phyloP scores from a whole-genome alignment of 2,113 vertebrate genomes.

The Rutilus rutilus region DNA sequence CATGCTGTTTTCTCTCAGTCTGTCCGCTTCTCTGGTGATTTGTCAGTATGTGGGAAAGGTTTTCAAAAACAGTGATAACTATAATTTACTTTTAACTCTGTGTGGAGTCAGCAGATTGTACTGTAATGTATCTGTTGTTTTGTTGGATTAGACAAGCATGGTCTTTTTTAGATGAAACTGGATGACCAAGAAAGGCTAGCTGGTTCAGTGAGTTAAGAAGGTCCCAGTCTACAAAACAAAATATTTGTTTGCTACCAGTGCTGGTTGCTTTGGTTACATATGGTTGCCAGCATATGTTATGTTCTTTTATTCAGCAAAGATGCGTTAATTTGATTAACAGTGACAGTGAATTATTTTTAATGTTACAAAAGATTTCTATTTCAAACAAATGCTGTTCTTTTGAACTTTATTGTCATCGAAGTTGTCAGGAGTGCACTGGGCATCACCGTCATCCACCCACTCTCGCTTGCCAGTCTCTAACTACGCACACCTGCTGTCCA shows the following conservation, averaged over 20 bases:
- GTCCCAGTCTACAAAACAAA: background rate
- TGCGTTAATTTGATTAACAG: too few species aligned
- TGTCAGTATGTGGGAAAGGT: background rate
- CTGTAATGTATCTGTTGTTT: background rate
- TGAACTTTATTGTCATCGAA: too few species aligned
- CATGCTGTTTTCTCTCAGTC: background rate
- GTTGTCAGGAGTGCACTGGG: too few species aligned
- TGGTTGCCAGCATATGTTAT: too few species aligned
- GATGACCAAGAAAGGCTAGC: background rate
- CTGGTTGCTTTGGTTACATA: too few species aligned
- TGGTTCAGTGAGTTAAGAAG: background rate
- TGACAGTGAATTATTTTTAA: too few species aligned
- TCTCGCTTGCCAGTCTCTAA: too few species aligned
- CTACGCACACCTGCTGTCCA: too few species aligned
- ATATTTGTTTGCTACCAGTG: background rate
- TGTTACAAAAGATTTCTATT: too few species aligned
- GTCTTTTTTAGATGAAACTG: background rate
- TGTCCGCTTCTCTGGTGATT: slow-evolving; percentile 2
- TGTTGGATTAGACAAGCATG: background rate
- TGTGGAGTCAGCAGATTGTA: background rate
- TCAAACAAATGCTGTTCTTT: too few species aligned
- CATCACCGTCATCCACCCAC: too few species aligned
- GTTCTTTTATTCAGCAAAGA: too few species aligned
- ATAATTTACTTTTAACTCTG: slow-evolving; percentile 7
- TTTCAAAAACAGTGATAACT: background rate